phyloP scores from a whole-genome alignment of 2,888 invertebrate species.

The Andrena praecox region DNA sequence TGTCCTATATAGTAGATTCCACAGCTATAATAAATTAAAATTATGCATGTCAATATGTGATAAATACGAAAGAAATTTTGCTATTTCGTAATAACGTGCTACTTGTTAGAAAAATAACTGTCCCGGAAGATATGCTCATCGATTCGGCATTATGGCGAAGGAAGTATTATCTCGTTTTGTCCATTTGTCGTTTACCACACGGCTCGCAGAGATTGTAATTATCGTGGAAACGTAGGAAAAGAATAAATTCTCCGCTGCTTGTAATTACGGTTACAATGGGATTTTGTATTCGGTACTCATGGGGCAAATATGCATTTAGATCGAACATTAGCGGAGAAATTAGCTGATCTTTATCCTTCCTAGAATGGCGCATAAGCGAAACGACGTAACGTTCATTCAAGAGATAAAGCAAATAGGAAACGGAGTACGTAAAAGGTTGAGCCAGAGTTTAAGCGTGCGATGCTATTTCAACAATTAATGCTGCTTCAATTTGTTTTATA shows the following conservation, averaged over 20 bases:
- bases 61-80: no score
- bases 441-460: neutral
- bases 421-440: constrained; percentile 15
- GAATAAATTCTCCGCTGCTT: constrained; percentile 27
- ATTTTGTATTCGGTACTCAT: constrained; percentile 56
- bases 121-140: no score
- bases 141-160: neutral
- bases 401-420: constrained; percentile 49
- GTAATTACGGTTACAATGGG: constrained; percentile 50
- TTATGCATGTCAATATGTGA: no score
- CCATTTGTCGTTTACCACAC: neutral
- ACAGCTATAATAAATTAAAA: no score
- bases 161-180: neutral
- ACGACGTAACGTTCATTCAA: constrained; percentile 34
- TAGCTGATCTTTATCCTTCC: constrained; percentile 64
- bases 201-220: constrained; percentile 21
- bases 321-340: constrained; percentile 65
- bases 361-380: constrained; percentile 34
- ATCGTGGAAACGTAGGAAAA: constrained; percentile 6
- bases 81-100: no score
- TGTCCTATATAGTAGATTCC: no score
- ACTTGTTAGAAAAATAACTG: no score
- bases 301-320: constrained; percentile 66
- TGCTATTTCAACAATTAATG: neutral
- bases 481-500: neutral